These are phyloP conservation scores for Anadara kagoshimensis DNA, from an alignment of 1,140 invertebrate genomes.

Conservation along the genomic window DNA sequence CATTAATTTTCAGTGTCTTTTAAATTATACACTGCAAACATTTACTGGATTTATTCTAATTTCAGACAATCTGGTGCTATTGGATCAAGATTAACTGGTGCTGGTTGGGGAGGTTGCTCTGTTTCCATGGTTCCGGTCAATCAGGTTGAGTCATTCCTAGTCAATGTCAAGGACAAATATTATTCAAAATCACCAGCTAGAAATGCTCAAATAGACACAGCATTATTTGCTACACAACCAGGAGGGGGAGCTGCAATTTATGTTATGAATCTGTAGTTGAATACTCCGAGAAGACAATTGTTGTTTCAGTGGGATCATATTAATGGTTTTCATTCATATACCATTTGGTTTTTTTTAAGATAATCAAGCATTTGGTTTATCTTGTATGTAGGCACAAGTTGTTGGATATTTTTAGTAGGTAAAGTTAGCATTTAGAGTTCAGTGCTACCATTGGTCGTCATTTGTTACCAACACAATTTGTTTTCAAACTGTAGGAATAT, in stretches of 20 bases:
- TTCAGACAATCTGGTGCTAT: slow-evolving; percentile 80
- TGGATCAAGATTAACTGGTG: slow-evolving; percentile 92
- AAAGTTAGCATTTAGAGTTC: no score
- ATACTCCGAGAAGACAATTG: no score
- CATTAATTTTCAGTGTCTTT: no score
- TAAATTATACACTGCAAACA: neutral
- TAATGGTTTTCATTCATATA: no score
- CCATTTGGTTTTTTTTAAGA: no score
- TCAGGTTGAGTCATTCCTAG: slow-evolving; percentile 82
- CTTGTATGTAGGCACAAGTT: no score
- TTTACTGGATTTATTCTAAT: neutral
- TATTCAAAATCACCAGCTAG: slow-evolving; percentile 69
- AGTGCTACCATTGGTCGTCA: no score
- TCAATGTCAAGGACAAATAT: slow-evolving; percentile 82
- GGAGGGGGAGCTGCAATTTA: slow-evolving; percentile 76
- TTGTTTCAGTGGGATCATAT: no score
- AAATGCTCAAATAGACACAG: slow-evolving; percentile 45
- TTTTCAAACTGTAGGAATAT: no score
- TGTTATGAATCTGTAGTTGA: slow-evolving; percentile 1
- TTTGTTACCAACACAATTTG: no score
- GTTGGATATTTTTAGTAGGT: no score
- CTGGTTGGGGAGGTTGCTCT: slow-evolving; percentile 96
- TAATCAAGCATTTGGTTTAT: no score
- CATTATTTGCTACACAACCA: slow-evolving; percentile 80
- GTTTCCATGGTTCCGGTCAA: slow-evolving; percentile 87